phyloP scores from a whole-genome alignment of 2,888 invertebrate species.

The Xanthorhoe designata region DNA sequence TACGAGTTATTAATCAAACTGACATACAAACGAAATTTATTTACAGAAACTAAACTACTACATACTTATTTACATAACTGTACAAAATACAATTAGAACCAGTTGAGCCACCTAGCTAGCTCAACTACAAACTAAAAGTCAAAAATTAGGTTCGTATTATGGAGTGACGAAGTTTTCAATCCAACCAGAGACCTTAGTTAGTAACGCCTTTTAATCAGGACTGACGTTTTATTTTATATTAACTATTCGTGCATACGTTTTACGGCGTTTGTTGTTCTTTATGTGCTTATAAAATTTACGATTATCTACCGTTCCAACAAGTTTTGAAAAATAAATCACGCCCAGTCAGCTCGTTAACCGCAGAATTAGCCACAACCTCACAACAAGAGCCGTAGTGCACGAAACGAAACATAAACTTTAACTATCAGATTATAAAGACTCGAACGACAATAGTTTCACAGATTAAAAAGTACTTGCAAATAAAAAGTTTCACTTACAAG shows the following conservation, averaged over 20 bases:
- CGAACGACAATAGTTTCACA: slow-evolving; percentile 24
- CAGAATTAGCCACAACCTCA: slow-evolving; percentile 33
- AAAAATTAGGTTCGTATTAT: not conserved
- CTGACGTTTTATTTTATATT: not conserved
- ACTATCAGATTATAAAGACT: slow-evolving; percentile 32
- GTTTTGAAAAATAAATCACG: slow-evolving; percentile 31
- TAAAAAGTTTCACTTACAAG: slow-evolving; percentile 2
- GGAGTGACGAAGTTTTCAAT: too few relatives aligned
- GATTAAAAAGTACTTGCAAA: not conserved
- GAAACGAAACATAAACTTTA: slow-evolving; percentile 32
- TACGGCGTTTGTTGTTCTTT: slow-evolving; percentile 11
- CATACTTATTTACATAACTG: too few relatives aligned
- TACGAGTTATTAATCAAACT: too few relatives aligned
- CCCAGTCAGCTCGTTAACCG: slow-evolving; percentile 30
- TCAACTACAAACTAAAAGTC: too few relatives aligned
- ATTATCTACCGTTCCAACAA: slow-evolving; percentile 17
- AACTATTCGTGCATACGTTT: slow-evolving; percentile 7
- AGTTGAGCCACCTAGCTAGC: too few relatives aligned
- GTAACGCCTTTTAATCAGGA: too few relatives aligned
- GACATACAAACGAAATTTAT: too few relatives aligned
- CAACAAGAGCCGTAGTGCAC: slow-evolving; percentile 21
- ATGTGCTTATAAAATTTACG: slow-evolving; percentile 27
- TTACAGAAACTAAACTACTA: too few relatives aligned
- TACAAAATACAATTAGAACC: too few relatives aligned
- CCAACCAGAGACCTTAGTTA: too few relatives aligned